Conservation (phyloP, 2,797 vertebrate genomes). For the Simalia tracyae region DNA sequence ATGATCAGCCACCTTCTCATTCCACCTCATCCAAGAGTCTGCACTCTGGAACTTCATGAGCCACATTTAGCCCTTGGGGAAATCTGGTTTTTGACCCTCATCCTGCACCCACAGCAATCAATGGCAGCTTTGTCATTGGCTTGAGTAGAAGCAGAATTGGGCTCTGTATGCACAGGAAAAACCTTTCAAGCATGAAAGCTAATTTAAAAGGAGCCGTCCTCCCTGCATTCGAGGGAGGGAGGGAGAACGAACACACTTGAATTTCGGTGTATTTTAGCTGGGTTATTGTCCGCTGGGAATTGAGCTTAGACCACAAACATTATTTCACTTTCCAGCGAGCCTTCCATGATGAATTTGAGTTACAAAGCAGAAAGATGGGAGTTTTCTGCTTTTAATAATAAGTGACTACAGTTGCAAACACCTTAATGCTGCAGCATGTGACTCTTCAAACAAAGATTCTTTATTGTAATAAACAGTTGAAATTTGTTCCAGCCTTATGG, state of each 20-base stretch:
- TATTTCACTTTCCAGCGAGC: conserved; percentile 54
- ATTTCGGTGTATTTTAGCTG: conserved; percentile 59
- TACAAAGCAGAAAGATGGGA: conserved; percentile 39
- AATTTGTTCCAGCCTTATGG: background rate
- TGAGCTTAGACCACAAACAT: conserved; percentile 50
- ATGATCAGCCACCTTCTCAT: conserved; percentile 10
- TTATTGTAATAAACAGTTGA: background rate
- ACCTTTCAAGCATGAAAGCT: conserved; percentile 62
- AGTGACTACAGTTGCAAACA: conserved; percentile 26
- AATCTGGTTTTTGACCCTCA: conserved; percentile 26
- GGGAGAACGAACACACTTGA: conserved; percentile 14
- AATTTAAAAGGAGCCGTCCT: conserved; percentile 62
- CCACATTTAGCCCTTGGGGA: conserved; percentile 5
- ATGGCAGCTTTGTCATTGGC: conserved; percentile 39
- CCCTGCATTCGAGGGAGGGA: conserved; percentile 46
- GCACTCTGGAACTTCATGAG: conserved; percentile 5
- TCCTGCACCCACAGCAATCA: conserved; percentile 39
- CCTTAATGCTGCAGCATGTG: background rate
- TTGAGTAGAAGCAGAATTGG: conserved; percentile 23
- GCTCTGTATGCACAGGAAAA: conserved; percentile 45
- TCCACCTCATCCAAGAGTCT: background rate
- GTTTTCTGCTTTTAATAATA: conserved; percentile 41
- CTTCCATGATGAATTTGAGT: conserved; percentile 34
- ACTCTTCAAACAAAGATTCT: conserved; percentile 31
- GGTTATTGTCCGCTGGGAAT: conserved; percentile 38